Evolutionary conservation across 2,888 invertebrate genomes (phyloP), one percentile per base, ranked within the genome.

Genomic region (Luperina testacea): DNA sequence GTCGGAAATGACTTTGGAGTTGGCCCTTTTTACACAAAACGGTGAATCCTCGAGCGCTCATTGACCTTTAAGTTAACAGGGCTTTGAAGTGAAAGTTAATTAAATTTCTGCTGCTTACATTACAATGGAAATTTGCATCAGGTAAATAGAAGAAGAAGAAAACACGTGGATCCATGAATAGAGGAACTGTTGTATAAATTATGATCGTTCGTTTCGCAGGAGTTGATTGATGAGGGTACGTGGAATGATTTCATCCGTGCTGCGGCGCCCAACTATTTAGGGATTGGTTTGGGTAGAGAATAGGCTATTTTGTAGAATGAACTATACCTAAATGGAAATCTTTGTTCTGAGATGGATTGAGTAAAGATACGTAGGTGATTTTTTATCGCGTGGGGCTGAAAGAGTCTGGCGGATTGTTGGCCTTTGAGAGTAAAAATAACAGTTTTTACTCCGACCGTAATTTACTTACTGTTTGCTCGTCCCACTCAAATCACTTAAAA

Each of bases 21-120:
- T 91, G 91, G 91, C 90, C 94, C 94, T 94, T 95, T 95, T 95
- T 94, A 91, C 91, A 90, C 92, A 91, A 92, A 92, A 92, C 91
- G 90, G 89, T 88, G 92, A 93, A 94, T 94, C 92, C 93, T 93
- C 78, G 87, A 91, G 90, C 89, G 88, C 92, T 92, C 92, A 93
- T 94, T 95, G 95, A 94, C 95, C 95, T 92, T 92, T 90, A 38
- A 38, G 64, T 38, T 64, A 91, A 92, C 91, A 90, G 90, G 86
- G 92, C 94, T 95, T 95, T 95, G 93, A 95, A 94, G 94, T 92
- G 91, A 90, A 92, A 93, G 93, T 95, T 96, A 96, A 95, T 96
- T 95, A 95, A 96, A 95, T 95, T 94, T 95, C 93, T 93, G 90
- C 90, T 94, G 93, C 92, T 94, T 93, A 94, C 90, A 94, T 94